Evolutionary conservation across 2,113 vertebrate genomes (phyloP).

Genomic region (Nettapus auritus): DNA sequence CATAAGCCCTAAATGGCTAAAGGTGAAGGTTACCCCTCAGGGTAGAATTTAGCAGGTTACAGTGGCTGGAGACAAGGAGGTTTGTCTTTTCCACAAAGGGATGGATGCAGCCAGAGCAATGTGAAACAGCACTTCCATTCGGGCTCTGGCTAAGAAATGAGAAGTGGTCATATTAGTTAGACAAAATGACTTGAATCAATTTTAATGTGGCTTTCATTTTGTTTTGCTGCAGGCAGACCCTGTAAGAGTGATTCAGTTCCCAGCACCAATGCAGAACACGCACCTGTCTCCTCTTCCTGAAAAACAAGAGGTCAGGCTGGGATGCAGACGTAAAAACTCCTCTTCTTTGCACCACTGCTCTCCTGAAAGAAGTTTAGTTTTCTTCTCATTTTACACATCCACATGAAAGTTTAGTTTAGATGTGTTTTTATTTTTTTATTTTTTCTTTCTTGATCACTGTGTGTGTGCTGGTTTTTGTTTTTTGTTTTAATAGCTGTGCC

Average conservation of each 20-base stretch:
- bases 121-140: background rate
- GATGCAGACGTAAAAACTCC: background rate
- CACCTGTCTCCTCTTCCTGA: background rate
- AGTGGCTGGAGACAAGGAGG: background rate
- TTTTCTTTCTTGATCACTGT: background rate
- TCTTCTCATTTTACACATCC: background rate
- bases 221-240: background rate
- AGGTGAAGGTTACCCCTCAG: background rate
- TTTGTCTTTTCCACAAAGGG: background rate
- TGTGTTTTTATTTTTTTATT: background rate
- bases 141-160: background rate
- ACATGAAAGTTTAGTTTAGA: background rate
- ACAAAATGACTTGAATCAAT: background rate
- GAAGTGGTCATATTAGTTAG: fast-evolving
- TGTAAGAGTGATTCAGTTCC: background rate
- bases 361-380: background rate
- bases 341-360: background rate
- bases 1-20: background rate
- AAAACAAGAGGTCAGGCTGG: background rate
- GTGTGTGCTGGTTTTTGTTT: background rate
- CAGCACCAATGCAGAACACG: background rate
- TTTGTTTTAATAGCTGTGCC: background rate
- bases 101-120: background rate
- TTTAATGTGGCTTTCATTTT: background rate
- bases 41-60: background rate